Percentiles rank a stretch among this genome's conserved stretches.
These are phyloP conservation scores for Siderastrea radians DNA, from an alignment of 92 coral and sea anemone genomes.

Conservation along the genomic window DNA sequence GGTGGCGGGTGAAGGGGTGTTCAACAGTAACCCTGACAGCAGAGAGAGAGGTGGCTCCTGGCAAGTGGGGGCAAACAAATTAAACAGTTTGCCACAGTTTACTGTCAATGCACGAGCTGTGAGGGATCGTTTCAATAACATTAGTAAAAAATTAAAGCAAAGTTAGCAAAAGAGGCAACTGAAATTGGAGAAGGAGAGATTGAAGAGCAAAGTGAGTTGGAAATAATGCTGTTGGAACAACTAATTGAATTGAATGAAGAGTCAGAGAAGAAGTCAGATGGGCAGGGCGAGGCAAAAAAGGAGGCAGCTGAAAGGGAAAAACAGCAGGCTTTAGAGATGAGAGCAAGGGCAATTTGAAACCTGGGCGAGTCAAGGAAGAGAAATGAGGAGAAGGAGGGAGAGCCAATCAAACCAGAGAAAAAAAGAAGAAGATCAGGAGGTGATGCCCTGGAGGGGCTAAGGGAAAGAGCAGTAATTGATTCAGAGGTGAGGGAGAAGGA, in stretches of 20 bases:
- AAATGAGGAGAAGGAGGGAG: not conserved
- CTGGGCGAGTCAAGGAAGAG: not conserved
- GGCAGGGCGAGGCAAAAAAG: not conserved
- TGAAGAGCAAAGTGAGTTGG: not conserved
- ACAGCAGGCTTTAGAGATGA: too few relatives aligned
- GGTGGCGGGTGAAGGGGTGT: slow-evolving; percentile 23
- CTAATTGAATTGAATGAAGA: not conserved
- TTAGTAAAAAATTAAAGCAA: slow-evolving; percentile 5
- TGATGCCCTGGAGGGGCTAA: too few relatives aligned
- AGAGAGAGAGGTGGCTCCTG: slow-evolving; percentile 10
- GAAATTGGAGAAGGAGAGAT: slow-evolving; percentile 12
- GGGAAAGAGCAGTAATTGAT: too few relatives aligned
- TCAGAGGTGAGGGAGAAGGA: too few relatives aligned
- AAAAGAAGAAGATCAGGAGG: not conserved
- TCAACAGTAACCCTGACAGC: not conserved
- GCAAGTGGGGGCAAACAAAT: not conserved
- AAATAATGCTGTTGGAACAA: not conserved
- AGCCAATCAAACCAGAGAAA: not conserved
- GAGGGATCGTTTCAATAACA: slow-evolving; percentile 7
- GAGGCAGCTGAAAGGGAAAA: not conserved
- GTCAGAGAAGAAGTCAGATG: not conserved
- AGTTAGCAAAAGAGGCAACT: not conserved
- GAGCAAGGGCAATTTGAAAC: too few relatives aligned
- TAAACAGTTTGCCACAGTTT: not conserved
- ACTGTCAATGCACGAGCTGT: not conserved